These are phyloP conservation scores for Acrobasis repandana DNA, from an alignment of 2,888 invertebrate genomes.

Conservation along the genomic window DNA sequence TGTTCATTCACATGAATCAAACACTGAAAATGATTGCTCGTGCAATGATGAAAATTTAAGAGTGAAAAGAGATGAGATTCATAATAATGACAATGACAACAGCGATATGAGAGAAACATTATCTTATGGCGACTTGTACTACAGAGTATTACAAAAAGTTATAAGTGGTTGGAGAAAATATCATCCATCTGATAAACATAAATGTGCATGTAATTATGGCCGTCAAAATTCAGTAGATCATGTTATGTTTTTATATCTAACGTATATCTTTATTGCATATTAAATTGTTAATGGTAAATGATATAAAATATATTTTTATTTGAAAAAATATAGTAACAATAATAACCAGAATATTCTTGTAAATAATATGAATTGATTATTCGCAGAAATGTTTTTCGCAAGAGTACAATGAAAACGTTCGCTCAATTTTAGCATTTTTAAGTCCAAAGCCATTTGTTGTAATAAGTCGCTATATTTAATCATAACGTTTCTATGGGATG, in stretches of 20 bases:
- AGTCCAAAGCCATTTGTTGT: slow-evolving; percentile 42
- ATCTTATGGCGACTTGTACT: slow-evolving; percentile 48
- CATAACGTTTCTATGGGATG: not conserved
- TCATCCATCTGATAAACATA: slow-evolving; percentile 24
- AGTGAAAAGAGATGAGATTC: slow-evolving; percentile 40
- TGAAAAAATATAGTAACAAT: slow-evolving; percentile 3
- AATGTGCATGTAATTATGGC: slow-evolving; percentile 35
- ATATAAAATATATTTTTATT: not conserved
- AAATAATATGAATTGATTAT: slow-evolving; percentile 8
- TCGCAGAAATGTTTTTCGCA: slow-evolving; percentile 27
- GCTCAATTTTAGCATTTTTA: slow-evolving; percentile 43
- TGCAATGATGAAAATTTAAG: slow-evolving; percentile 39
- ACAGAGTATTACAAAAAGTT: slow-evolving; percentile 45
- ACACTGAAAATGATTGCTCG: slow-evolving; percentile 33
- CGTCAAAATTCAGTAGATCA: slow-evolving; percentile 24
- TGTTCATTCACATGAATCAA: slow-evolving; percentile 13
- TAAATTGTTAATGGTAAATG: not conserved
- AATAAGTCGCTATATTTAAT: slow-evolving; percentile 38
- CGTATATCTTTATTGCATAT: not conserved
- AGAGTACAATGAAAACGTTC: slow-evolving; percentile 43
- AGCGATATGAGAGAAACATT: slow-evolving; percentile 22
- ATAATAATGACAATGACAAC: slow-evolving; percentile 19
- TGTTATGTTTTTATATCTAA: slow-evolving; percentile 18
- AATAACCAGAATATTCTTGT: not conserved
- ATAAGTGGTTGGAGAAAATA: slow-evolving; percentile 37